Evolutionary conservation across 2,888 invertebrate genomes (phyloP), one percentile per base, ranked within the genome.

Genomic region (Thereva nobilitata): DNA sequence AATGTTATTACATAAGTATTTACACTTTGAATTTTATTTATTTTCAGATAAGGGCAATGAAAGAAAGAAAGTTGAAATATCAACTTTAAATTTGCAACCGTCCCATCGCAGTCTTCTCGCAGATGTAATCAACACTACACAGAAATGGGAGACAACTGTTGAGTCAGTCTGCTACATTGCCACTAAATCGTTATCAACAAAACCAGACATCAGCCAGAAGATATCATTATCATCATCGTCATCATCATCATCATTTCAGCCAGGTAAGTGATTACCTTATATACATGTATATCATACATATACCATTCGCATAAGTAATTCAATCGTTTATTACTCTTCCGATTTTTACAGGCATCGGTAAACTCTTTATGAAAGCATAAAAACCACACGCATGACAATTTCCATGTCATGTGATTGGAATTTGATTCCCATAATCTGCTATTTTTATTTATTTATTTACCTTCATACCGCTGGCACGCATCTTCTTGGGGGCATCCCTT

Each of bases 131-230:
- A 80, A 79, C 71, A 77, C 80, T 53, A 79, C 78, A 67, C 79
- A 81, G 70, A 81, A 79, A 73, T 81, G 80, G 81, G 80, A 81
- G 70, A 80, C 80, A 12, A 81, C 79, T 34, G 74, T 80, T 4
- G 80, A 80, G 70, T 79, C 80, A 40, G 76, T 80, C 63, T 79
- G 79, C 69, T 80, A 78, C 73, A 77, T 80, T 67, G 78, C 78
- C 73, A 78, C 76, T 66, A 79, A 79, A 72, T 77, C 79, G 23
- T 71, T 78, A 34, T 73, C 77, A 70, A 74, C 76, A 44, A 75
- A 76, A 49, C 64, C 64, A 3, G 66, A 64, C 54, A 50, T n/a
- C 5, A 8, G 9, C 10, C 4, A 45, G 38, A 53, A 45, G 3
- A 47, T 37, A 40, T 47, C 53, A 7, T 9, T 35, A 37, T 8